phyloP scores from a whole-genome alignment of 2,888 invertebrate genomes.

The Diarsia rubi region DNA sequence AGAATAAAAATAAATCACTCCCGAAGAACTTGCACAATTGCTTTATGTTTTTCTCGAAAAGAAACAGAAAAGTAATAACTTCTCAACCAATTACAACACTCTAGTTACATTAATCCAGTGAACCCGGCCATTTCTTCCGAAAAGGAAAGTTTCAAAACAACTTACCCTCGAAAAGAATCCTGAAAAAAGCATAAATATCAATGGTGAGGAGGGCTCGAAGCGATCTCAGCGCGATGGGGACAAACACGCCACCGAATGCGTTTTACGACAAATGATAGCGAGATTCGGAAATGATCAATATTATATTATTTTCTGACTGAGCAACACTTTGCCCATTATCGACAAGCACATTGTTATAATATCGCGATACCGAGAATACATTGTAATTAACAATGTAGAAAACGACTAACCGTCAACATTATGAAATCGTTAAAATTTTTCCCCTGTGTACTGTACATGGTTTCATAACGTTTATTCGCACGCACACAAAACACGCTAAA shows the following conservation, averaged over 20 bases:
- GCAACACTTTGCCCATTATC: constrained; percentile 32
- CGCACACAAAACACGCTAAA: constrained; percentile 84
- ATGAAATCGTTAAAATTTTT: constrained; percentile 81
- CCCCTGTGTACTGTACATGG: constrained; percentile 83
- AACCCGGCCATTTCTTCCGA: constrained; percentile 79
- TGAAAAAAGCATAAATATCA: constrained; percentile 87
- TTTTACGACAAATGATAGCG: constrained; percentile 81
- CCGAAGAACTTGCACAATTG: constrained; percentile 81
- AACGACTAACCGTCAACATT: constrained; percentile 79
- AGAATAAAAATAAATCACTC: constrained; percentile 84
- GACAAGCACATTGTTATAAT: constrained; percentile 53
- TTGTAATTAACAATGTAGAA: constrained; percentile 76
- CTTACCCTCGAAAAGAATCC: constrained; percentile 81
- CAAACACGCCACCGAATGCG: constrained; percentile 79
- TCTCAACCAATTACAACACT: constrained; percentile 87
- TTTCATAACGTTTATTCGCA: constrained; percentile 85
- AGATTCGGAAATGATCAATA: constrained; percentile 83
- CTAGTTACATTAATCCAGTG: constrained; percentile 86
- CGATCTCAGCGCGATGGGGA: constrained; percentile 78
- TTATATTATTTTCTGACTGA: constrained; percentile 69
- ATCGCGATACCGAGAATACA: constrained; percentile 69
- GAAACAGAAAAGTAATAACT: constrained; percentile 86
- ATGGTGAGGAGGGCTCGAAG: constrained; percentile 82
- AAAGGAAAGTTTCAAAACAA: constrained; percentile 86
- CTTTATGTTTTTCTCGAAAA: constrained; percentile 84